Conservation (phyloP, 2,113 vertebrate genomes). For the Hippolais icterina region DNA sequence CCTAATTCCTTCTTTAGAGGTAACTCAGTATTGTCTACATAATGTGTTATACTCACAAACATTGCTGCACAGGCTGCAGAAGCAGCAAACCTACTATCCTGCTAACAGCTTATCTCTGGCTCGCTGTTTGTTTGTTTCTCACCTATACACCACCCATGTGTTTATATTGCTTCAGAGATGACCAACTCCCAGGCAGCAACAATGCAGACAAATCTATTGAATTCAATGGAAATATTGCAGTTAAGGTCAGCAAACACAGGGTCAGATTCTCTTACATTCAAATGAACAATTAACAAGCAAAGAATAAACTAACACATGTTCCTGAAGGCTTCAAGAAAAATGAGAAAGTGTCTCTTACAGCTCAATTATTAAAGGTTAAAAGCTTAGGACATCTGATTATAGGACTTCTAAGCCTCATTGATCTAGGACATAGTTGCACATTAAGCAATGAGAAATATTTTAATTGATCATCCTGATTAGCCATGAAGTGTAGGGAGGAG, state of each 20-base stretch:
- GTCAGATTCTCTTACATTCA: background rate
- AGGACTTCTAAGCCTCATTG: constrained; percentile 18
- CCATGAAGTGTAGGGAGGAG: background rate
- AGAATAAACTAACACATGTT: background rate
- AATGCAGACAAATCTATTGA: background rate
- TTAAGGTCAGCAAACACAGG: background rate
- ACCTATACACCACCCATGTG: background rate
- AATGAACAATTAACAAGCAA: background rate
- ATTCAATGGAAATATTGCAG: background rate
- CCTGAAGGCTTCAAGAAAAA: background rate
- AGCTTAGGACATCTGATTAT: background rate
- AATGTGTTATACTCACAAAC: background rate
- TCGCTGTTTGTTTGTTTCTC: background rate
- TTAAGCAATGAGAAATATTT: constrained; percentile 26
- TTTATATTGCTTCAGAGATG: background rate
- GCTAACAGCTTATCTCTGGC: background rate
- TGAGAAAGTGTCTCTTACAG: background rate
- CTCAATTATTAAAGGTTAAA: constrained; percentile 7
- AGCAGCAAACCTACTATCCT: background rate
- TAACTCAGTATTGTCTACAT: background rate
- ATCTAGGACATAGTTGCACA: background rate
- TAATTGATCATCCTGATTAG: background rate
- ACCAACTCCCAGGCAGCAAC: background rate
- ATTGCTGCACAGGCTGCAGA: background rate
- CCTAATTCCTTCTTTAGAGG: background rate